Evolutionary conservation across 1,140 invertebrate species (phyloP), one percentile per base, ranked within the genome.

Genomic region (Aphidius gifuensis): DNA sequence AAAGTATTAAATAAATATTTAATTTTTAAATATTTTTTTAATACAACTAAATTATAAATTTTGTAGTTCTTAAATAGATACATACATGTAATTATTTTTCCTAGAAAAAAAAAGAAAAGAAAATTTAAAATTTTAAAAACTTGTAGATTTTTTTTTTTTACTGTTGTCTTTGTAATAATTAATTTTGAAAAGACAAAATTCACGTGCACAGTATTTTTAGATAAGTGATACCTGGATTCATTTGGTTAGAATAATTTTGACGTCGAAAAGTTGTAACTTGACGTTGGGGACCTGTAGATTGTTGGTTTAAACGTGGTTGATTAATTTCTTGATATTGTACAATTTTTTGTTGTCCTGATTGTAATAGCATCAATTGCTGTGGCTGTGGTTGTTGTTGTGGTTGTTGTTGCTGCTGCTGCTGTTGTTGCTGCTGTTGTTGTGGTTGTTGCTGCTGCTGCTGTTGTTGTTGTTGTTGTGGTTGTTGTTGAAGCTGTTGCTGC

Each of bases 391-490:
- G 48, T 9, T 6, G 40, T 8, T 65, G 62, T 43, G 59, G 46
- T 40, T 56, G 42, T 9, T 44, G 43, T n/a, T 64, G 55, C 5
- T 57, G 46, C 42, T 48, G 40, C 9, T 65, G 64, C 39, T 64
- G 60, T 47, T 64, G 65, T 6, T 65, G 56, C 16, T 64, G 49
- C 40, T 64, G 60, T 21, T 38, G 60, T 43, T 65, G 61, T 7
- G 42, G 56, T 42, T 42, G 45, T 9, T 69, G 70, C 9, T 71
- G 69, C 49, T 73, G 71, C 61, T 61, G 63, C 4, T 62, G 64
- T 48, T 74, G 65, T 47, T 65, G 66, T n/a, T 16, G 48, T 40
- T 57, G 46, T 45, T 48, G 40, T 9, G 64, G 64, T 43, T 64
- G 60, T 50, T 68, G 67, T 0, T 62, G 58, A 6, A 43, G 56